Percentiles rank a stretch among this genome's conserved stretches.
phyloP scores from a whole-genome alignment of 2,888 invertebrate species.

The Tinea trinotella region DNA sequence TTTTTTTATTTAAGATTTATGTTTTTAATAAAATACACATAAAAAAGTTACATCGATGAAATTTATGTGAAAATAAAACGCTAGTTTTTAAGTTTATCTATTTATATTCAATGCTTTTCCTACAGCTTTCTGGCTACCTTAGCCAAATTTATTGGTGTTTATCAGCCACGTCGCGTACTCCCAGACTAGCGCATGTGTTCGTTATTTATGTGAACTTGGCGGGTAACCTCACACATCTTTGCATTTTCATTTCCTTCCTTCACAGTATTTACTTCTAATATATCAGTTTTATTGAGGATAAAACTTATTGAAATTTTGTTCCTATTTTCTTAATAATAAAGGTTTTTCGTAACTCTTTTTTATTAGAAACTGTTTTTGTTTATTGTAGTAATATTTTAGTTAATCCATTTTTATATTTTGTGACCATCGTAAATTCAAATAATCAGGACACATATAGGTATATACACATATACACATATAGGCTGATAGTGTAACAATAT shows the following conservation, averaged over 20 bases:
- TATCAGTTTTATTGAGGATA: not conserved
- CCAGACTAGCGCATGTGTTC: slow-evolving; percentile 9
- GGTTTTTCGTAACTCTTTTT: too few relatives aligned
- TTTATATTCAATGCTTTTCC: slow-evolving; percentile 9
- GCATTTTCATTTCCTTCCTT: not conserved
- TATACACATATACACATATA: too few relatives aligned
- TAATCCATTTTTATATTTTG: too few relatives aligned
- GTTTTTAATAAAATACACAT: too few relatives aligned
- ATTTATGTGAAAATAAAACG: slow-evolving; percentile 1
- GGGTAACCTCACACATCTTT: not conserved
- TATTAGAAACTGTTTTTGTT: too few relatives aligned
- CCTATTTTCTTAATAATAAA: too few relatives aligned
- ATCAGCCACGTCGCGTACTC: slow-evolving; percentile 9
- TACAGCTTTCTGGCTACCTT: not conserved
- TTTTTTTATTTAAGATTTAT: too few relatives aligned
- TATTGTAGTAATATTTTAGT: too few relatives aligned
- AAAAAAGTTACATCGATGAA: too few relatives aligned
- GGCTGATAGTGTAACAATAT: too few relatives aligned
- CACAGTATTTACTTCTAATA: not conserved
- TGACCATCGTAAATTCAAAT: too few relatives aligned
- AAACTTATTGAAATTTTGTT: not conserved
- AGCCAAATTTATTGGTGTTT: slow-evolving; percentile 7
- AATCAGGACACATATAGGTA: too few relatives aligned
- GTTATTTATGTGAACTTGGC: slow-evolving; percentile 7
- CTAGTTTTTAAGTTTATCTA: slow-evolving; percentile 1